Conservation (phyloP, 2,113 vertebrate genomes). For the Chloropsis cyanopogon region DNA sequence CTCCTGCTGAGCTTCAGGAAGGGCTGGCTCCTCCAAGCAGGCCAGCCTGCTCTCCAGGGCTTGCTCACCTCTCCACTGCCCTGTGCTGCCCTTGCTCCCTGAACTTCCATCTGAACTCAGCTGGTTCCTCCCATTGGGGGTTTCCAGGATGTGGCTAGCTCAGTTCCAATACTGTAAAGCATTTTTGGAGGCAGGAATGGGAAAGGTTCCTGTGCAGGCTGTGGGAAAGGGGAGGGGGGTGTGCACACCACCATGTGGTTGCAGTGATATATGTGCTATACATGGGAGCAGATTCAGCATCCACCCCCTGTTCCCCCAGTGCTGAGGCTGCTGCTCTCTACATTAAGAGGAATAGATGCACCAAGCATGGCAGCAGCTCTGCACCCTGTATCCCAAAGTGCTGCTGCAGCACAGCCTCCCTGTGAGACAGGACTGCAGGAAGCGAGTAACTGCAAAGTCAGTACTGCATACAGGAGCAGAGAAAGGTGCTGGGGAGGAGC, state of each 20-base stretch:
- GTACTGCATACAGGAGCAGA: accelerated
- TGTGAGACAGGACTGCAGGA: background rate
- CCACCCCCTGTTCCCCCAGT: accelerated
- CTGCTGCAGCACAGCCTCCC: background rate
- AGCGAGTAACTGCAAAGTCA: accelerated
- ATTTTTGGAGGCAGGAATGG: background rate
- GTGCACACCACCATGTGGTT: accelerated
- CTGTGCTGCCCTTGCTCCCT: background rate
- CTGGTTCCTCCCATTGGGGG: background rate
- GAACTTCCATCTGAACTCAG: background rate
- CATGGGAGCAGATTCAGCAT: background rate
- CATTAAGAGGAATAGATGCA: background rate
- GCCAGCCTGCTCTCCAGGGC: background rate
- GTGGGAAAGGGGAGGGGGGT: background rate
- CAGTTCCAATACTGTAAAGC: background rate
- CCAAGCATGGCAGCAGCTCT: background rate
- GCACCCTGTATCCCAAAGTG: background rate
- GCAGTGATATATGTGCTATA: accelerated
- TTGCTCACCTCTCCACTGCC: background rate
- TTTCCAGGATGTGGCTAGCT: background rate
- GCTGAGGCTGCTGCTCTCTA: background rate
- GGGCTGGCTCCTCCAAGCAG: background rate
- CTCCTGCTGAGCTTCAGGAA: accelerated
- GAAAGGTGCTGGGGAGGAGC: background rate
- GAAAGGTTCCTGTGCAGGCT: background rate